Percentiles rank a stretch among this genome's conserved stretches.
Conservation (phyloP, 2,797 vertebrate genomes). For the Monodelphis domestica region DNA sequence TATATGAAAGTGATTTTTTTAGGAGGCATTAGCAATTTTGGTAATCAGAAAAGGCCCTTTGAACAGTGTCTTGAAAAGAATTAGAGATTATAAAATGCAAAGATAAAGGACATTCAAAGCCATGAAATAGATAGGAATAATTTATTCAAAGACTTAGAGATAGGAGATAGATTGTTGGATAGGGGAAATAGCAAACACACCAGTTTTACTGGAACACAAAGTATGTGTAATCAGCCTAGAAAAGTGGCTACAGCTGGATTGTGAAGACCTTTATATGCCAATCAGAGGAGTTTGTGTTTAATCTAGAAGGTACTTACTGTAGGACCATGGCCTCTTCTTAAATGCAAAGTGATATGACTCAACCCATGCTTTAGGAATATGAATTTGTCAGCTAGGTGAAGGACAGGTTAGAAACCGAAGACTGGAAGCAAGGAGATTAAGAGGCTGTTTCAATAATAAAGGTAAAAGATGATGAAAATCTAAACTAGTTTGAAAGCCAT, state of each 20-base stretch:
- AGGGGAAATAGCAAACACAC: neutral
- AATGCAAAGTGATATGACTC: neutral
- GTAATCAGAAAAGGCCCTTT: no score
- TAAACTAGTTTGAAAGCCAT: neutral
- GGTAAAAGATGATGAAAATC: neutral
- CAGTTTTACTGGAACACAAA: neutral
- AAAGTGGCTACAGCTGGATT: neutral
- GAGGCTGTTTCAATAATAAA: neutral
- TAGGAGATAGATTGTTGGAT: no score
- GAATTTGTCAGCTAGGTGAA: neutral
- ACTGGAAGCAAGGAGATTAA: neutral
- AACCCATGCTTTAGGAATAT: neutral
- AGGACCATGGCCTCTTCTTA: neutral
- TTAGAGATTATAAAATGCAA: no score
- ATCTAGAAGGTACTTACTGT: neutral
- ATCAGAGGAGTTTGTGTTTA: neutral
- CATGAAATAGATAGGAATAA: no score
- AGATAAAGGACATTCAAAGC: no score
- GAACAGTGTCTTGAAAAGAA: no score
- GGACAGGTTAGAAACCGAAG: neutral
- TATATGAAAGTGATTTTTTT: no score
- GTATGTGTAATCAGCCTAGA: neutral
- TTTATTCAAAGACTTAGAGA: no score
- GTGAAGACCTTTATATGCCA: neutral
- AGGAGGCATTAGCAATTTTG: no score